phyloP scores from a whole-genome alignment of 2,888 invertebrate species.

The Dasysyrphus albostriatus region DNA sequence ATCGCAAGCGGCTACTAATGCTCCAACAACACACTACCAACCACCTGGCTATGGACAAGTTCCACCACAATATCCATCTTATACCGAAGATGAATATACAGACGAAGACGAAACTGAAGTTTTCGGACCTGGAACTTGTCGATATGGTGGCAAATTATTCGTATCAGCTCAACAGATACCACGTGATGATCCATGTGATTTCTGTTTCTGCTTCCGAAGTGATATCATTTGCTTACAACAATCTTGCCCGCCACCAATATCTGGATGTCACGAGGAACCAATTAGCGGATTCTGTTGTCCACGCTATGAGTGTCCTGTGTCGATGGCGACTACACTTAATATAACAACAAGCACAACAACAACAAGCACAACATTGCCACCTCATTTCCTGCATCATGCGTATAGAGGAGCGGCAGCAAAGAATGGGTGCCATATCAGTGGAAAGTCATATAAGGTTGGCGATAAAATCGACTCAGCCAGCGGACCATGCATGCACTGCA shows the following conservation, averaged over 20 bases:
- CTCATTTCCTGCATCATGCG: slow-evolving; percentile 91
- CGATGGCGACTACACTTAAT: slow-evolving; percentile 92
- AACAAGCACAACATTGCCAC: slow-evolving; percentile 93
- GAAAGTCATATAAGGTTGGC: slow-evolving; percentile 93
- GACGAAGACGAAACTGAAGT: slow-evolving; percentile 89
- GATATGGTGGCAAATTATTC: slow-evolving; percentile 96
- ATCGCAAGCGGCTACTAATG: slow-evolving; percentile 77
- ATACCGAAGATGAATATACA: slow-evolving; percentile 87
- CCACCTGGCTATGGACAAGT: slow-evolving; percentile 79
- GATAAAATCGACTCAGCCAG: slow-evolving; percentile 93
- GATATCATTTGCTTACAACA: slow-evolving; percentile 98
- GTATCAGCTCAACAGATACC: slow-evolving; percentile 98
- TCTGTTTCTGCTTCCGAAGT: slow-evolving; percentile 98
- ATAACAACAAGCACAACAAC: slow-evolving; percentile 94
- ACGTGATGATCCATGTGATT: slow-evolving; percentile 96
- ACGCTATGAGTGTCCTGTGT: slow-evolving; percentile 95
- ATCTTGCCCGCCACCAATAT: slow-evolving; percentile 97
- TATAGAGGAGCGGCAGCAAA: slow-evolving; percentile 88
- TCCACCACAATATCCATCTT: slow-evolving; percentile 81
- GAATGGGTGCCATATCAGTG: slow-evolving; percentile 94
- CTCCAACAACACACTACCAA: slow-evolving; percentile 78
- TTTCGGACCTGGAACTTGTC: slow-evolving; percentile 95
- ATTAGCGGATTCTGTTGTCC: slow-evolving; percentile 98
- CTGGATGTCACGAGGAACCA: slow-evolving; percentile 95
- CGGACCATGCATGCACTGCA: slow-evolving; percentile 97